Conservation (phyloP, 1,140 invertebrate species). For the Dinoponera quadriceps region DNA sequence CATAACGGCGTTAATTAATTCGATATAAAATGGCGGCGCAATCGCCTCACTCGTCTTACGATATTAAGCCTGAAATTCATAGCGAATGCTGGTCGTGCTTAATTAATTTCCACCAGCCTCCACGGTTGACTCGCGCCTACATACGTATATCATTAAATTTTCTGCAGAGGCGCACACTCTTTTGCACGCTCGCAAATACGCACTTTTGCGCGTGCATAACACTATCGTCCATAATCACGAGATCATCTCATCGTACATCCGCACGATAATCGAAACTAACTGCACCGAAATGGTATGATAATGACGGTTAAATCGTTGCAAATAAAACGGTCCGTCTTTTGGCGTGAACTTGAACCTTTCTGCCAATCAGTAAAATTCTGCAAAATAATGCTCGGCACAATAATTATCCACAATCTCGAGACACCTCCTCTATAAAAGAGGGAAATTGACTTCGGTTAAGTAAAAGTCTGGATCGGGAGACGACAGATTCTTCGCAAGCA, state of each 20-base stretch:
- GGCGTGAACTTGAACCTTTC: no score
- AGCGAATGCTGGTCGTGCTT: conserved; percentile 32
- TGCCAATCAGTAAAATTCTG: no score
- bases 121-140: not conserved
- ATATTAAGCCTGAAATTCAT: conserved; percentile 59
- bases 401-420: no score
- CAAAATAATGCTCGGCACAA: no score
- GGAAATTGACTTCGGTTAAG: no score
- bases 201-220: not conserved
- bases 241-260: no score
- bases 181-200: not conserved
- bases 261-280: not conserved
- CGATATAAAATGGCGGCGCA: conserved; percentile 50
- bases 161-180: not conserved
- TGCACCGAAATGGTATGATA: not conserved
- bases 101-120: conserved; percentile 57
- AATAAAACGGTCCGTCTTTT: no score
- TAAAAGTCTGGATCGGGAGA: no score
- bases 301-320: no score
- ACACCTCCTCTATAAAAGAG: no score
- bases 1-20: conserved; percentile 57
- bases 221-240: not conserved
- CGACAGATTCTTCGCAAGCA: no score
- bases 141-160: conserved; percentile 20
- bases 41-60: conserved; percentile 43